Percentiles rank a stretch among this genome's conserved stretches.
Conservation (phyloP, 2,113 vertebrate genomes). For the Fulmarus glacialis region DNA sequence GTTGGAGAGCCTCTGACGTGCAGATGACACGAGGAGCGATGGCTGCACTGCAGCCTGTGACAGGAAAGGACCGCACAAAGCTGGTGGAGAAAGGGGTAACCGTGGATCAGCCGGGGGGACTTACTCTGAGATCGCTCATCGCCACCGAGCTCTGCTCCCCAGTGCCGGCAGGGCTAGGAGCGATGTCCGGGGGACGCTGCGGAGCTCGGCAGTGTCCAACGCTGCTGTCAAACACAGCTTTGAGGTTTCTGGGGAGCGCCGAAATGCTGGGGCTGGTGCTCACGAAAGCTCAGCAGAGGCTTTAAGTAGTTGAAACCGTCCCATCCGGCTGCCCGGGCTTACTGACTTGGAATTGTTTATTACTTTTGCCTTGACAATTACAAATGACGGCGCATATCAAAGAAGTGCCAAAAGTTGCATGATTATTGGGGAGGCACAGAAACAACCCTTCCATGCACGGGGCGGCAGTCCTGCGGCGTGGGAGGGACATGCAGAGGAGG, state of each 20-base stretch:
- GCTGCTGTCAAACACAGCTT: accelerated
- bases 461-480: background rate
- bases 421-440: background rate
- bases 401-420: background rate
- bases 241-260: background rate
- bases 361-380: background rate
- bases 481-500: background rate
- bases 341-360: background rate
- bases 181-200: accelerated
- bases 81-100: background rate
- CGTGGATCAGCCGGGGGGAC: accelerated
- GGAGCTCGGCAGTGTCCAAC: accelerated
- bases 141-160: background rate
- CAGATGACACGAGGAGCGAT: background rate
- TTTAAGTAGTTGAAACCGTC: background rate
- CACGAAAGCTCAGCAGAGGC: background rate
- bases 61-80: background rate
- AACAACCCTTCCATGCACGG: background rate
- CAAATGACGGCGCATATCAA: background rate
- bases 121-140: background rate
- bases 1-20: background rate
- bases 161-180: background rate
- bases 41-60: background rate
- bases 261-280: accelerated
- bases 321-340: accelerated